phyloP scores from a whole-genome alignment of 1,140 invertebrate species.

The Leptopilina clavipes region DNA sequence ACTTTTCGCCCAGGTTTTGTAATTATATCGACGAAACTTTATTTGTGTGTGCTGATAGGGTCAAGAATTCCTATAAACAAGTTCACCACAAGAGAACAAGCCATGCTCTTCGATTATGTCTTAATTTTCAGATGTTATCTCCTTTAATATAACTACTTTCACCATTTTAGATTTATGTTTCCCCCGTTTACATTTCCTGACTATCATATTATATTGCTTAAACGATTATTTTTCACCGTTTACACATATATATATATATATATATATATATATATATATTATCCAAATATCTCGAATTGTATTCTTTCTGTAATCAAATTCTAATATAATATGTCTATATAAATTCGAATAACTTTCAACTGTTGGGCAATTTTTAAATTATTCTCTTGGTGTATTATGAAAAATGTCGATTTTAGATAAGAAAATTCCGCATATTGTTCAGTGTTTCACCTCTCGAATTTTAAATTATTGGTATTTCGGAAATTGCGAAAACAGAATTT shows the following conservation, averaged over 20 bases:
- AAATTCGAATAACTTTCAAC: background rate
- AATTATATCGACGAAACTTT: background rate
- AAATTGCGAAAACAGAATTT: background rate
- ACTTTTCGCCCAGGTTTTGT: slow-evolving; percentile 2
- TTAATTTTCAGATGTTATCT: slow-evolving; percentile 30
- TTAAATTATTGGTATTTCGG: background rate
- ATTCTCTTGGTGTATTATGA: background rate
- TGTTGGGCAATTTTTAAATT: background rate
- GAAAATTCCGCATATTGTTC: background rate
- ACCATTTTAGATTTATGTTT: slow-evolving; percentile 20
- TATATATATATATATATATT: too few relatives aligned
- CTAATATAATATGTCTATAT: background rate
- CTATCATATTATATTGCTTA: slow-evolving; percentile 1
- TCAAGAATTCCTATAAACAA: slow-evolving; percentile 25
- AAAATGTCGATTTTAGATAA: background rate
- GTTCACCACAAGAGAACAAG: background rate
- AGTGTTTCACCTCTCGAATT: background rate
- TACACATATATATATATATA: too few relatives aligned
- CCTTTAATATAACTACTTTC: slow-evolving; percentile 22
- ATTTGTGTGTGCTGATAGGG: background rate
- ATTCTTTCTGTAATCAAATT: background rate
- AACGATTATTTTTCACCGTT: background rate
- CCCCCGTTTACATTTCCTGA: background rate
- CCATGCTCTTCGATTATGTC: slow-evolving; percentile 22
- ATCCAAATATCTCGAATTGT: slow-evolving; percentile 2